A percentile compares a stretch with the other conserved stretches of the same genome.
These are phyloP conservation scores for Oceanodroma leucorhoa DNA, from an alignment of 2,797 vertebrate species.

Conservation along the genomic window DNA sequence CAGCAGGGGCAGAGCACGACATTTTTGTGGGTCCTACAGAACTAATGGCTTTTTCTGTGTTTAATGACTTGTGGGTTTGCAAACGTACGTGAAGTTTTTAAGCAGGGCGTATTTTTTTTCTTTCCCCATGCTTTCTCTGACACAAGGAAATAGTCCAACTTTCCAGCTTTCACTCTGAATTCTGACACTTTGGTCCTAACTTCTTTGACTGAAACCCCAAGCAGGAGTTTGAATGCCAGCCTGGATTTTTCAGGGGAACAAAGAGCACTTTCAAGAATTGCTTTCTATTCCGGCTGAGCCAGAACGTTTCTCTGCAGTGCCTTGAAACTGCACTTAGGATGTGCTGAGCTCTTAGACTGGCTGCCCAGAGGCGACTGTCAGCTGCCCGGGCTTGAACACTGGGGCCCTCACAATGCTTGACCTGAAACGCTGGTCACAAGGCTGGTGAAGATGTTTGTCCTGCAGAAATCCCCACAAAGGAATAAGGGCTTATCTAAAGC, in stretches of 20 bases:
- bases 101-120: not conserved
- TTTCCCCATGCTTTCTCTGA: not conserved
- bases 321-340: conserved; percentile 21
- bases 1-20: conserved; percentile 4
- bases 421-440: not conserved
- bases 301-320: conserved; percentile 11
- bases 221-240: conserved; percentile 40
- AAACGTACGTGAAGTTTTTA: not conserved
- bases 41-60: conserved; percentile 22
- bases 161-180: conserved; percentile 38
- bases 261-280: conserved; percentile 55
- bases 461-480: conserved; percentile 13
- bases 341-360: conserved; percentile 2
- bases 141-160: conserved; percentile 44
- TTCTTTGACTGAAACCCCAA: conserved; percentile 24
- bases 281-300: conserved; percentile 42
- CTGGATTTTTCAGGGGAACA: conserved; percentile 49
- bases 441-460: conserved; percentile 5
- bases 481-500: conserved; percentile 18
- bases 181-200: conserved; percentile 37
- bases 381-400: not conserved
- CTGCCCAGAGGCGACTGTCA: not conserved
- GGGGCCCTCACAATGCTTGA: not conserved
- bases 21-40: conserved; percentile 23
- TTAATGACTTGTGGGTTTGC: conserved; percentile 48